phyloP scores from a whole-genome alignment of 2,888 invertebrate species.

The Corythucha ciliata region DNA sequence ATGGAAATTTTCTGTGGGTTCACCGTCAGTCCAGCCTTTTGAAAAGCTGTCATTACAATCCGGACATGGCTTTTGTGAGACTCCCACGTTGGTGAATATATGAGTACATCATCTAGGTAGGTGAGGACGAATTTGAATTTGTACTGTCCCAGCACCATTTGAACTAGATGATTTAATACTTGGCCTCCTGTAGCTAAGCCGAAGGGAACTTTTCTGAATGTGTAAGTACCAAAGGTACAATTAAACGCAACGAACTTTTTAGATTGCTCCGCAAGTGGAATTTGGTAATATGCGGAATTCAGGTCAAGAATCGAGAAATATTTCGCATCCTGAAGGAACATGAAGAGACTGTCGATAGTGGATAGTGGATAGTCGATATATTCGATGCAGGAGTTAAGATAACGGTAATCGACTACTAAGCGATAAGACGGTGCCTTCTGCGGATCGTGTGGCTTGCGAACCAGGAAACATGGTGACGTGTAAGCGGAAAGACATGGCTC shows the following conservation, averaged over 20 bases:
- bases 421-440: constrained; percentile 23
- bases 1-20: constrained; percentile 32
- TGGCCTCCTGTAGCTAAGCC: constrained; percentile 25
- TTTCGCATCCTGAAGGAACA: constrained; percentile 8
- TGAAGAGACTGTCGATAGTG: constrained; percentile 4
- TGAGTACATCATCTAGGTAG: constrained; percentile 29
- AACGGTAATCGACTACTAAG: constrained; percentile 30
- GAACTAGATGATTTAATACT: constrained; percentile 18
- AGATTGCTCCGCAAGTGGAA: constrained; percentile 12
- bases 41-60: constrained; percentile 24
- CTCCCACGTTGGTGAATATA: constrained; percentile 19
- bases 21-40: constrained; percentile 30
- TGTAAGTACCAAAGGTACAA: constrained; percentile 19
- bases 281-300: constrained; percentile 27
- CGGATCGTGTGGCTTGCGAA: no score
- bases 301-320: constrained; percentile 24
- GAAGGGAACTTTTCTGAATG: constrained; percentile 25
- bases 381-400: constrained; percentile 8
- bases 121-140: constrained; percentile 25
- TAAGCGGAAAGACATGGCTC: not conserved
- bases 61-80: constrained; percentile 23
- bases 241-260: constrained; percentile 19
- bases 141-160: constrained; percentile 24
- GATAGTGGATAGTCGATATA: constrained; percentile 11
- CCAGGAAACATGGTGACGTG: constrained; percentile 17